phyloP scores from a whole-genome alignment of 1,140 invertebrate species.

The Solenopsis invicta region DNA sequence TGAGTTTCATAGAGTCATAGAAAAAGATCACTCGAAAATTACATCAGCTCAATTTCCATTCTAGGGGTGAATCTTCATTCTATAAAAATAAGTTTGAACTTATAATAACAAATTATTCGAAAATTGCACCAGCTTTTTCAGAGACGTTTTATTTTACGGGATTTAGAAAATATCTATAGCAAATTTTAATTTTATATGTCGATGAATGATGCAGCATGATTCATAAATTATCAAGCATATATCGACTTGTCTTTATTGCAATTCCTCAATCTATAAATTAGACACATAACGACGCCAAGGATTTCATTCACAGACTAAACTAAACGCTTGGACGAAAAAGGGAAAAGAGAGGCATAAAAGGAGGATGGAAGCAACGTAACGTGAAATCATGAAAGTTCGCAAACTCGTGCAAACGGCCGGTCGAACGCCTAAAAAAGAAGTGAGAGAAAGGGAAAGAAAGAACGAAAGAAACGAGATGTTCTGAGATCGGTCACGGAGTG shows the following conservation, averaged over 20 bases:
- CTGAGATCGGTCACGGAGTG: slow-evolving; percentile 14
- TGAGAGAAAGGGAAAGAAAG: slow-evolving; percentile 66
- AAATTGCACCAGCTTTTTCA: too few species aligned
- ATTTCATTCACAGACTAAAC: slow-evolving; percentile 73
- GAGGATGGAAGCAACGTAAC: slow-evolving; percentile 45
- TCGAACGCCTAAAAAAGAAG: slow-evolving; percentile 56
- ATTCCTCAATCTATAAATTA: slow-evolving; percentile 55
- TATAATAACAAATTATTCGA: too few species aligned
- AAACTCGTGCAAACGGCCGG: slow-evolving; percentile 70
- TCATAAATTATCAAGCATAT: slow-evolving; percentile 42
- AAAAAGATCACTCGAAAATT: too few species aligned
- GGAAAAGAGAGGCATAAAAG: slow-evolving; percentile 21
- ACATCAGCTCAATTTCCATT: too few species aligned
- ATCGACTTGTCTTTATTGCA: slow-evolving; percentile 31
- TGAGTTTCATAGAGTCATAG: too few species aligned
- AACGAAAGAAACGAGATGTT: slow-evolving; percentile 64
- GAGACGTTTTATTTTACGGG: too few species aligned
- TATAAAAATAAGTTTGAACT: too few species aligned
- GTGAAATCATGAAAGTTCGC: slow-evolving; percentile 72
- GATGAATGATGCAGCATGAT: not conserved
- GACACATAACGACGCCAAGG: slow-evolving; percentile 66
- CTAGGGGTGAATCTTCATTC: too few species aligned
- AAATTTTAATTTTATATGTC: slow-evolving; percentile 7
- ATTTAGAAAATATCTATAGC: not conserved
- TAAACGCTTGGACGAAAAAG: slow-evolving; percentile 75